Conservation (phyloP, 2,797 vertebrate genomes). For the Molossus molossus region DNA sequence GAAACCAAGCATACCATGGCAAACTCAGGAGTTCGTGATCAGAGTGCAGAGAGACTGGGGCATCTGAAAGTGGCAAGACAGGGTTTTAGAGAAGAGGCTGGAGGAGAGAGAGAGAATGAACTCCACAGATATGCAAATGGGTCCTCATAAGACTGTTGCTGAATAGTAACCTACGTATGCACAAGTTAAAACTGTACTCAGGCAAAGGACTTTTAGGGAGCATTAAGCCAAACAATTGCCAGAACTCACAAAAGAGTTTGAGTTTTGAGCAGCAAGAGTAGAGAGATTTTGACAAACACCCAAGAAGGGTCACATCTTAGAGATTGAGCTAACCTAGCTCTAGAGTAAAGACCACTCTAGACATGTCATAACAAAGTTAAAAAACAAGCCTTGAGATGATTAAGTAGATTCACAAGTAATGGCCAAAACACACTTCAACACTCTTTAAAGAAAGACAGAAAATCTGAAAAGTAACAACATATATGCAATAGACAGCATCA, state of each 20-base stretch:
- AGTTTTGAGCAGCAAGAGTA: constrained; percentile 6
- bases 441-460: background rate
- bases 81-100: background rate
- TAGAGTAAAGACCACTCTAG: background rate
- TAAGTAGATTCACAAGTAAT: background rate
- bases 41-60: background rate
- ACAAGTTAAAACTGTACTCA: background rate
- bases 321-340: background rate
- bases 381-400: background rate
- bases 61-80: background rate
- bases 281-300: background rate
- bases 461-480: background rate
- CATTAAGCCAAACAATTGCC: background rate
- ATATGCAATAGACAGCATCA: background rate
- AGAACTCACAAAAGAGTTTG: background rate
- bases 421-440: background rate
- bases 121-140: background rate
- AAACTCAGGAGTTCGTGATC: background rate
- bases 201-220: background rate
- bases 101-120: background rate
- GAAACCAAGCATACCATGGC: background rate
- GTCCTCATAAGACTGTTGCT: no score
- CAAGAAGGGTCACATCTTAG: background rate
- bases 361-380: background rate
- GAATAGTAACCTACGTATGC: background rate